Evolutionary conservation across 2,888 invertebrate species (phyloP).

Genomic region (Zeuzera pyrina): DNA sequence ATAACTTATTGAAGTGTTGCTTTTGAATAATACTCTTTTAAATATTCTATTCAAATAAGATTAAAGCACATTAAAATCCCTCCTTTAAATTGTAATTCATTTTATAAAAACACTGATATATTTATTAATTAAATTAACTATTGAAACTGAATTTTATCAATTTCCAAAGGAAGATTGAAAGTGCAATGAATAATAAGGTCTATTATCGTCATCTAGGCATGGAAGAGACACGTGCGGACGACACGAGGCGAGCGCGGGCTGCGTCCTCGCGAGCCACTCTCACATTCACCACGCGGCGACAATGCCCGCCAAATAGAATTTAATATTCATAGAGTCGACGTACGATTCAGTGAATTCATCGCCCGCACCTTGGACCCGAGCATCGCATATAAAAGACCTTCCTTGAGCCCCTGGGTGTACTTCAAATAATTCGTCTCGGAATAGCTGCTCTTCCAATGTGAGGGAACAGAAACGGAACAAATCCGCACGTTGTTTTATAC

Average conservation of each 20-base stretch:
- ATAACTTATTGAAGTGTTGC: neutral
- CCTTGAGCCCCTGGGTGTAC: slow-evolving; percentile 54
- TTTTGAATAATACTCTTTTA: too few relatives aligned
- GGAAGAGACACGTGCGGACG: slow-evolving; percentile 23
- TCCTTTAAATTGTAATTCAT: too few relatives aligned
- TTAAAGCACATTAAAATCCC: too few relatives aligned
- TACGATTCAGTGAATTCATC: slow-evolving; percentile 70
- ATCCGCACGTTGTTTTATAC: slow-evolving; percentile 49
- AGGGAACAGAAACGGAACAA: slow-evolving; percentile 41
- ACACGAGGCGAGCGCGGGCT: slow-evolving; percentile 13
- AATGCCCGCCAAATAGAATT: slow-evolving; percentile 67
- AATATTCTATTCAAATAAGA: too few relatives aligned
- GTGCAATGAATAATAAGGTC: too few relatives aligned
- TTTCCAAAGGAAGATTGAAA: too few relatives aligned
- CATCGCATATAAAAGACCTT: slow-evolving; percentile 64
- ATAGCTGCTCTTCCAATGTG: slow-evolving; percentile 55
- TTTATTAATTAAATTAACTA: too few relatives aligned
- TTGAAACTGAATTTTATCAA: too few relatives aligned
- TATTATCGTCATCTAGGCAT: too few relatives aligned
- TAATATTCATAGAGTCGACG: slow-evolving; percentile 69
- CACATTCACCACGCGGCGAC: slow-evolving; percentile 56
- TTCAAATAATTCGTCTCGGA: slow-evolving; percentile 63
- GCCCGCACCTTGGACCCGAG: slow-evolving; percentile 64
- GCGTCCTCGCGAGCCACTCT: slow-evolving; percentile 30
- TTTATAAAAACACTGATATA: too few relatives aligned